Evolutionary conservation across 2,797 vertebrate genomes (phyloP).

Genomic region (Etheostoma nigrum): DNA sequence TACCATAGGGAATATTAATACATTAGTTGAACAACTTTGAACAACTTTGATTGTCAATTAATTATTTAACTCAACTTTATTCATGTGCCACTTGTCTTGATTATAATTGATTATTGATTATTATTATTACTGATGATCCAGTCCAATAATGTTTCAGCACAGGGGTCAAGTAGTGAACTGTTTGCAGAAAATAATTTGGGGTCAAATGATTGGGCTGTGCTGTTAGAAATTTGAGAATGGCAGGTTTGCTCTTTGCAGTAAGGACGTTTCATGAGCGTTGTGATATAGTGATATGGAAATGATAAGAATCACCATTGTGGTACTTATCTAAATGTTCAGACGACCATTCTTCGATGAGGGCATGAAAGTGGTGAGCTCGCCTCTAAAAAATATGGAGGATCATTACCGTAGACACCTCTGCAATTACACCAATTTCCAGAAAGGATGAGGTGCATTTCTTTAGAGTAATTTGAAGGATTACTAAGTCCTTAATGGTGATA

Average conservation of each 20-base stretch:
- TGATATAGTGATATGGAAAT: constrained; percentile 47
- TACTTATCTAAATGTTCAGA: constrained; percentile 58
- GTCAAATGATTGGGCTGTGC: neutral
- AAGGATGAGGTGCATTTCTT: constrained; percentile 59
- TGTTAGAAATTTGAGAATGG: neutral
- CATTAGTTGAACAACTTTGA: neutral
- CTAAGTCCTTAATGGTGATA: constrained; percentile 67
- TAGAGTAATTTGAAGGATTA: constrained; percentile 70
- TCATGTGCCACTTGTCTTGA: neutral
- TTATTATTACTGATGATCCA: neutral
- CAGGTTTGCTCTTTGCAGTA: neutral
- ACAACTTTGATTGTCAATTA: neutral
- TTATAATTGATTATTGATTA: too few species aligned
- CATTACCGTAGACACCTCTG: constrained; percentile 55
- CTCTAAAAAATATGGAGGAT: constrained; percentile 62
- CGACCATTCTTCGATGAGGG: constrained; percentile 52
- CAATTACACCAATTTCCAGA: constrained; percentile 63
- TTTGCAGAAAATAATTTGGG: neutral
- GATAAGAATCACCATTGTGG: constrained; percentile 32
- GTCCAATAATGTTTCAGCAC: neutral
- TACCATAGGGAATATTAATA: neutral
- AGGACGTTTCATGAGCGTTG: constrained; percentile 17
- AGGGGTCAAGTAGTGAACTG: neutral
- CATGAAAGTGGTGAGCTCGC: constrained; percentile 33
- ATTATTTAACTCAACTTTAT: neutral